Conservation (phyloP, 1,140 invertebrate species). For the Heliconius hewitsoni region DNA sequence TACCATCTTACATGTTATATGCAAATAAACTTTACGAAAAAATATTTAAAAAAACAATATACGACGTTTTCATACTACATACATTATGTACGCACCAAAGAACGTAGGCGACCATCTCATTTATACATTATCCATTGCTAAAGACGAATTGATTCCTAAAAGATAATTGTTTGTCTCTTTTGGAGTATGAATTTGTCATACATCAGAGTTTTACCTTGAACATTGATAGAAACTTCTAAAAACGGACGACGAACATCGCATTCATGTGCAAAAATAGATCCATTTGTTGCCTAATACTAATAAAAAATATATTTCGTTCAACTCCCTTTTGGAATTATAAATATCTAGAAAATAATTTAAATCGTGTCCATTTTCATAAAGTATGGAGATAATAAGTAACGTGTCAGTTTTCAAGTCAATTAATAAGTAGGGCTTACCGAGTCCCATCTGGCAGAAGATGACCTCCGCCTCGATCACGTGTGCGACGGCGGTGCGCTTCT, state of each 20-base stretch:
- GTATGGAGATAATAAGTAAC: background rate
- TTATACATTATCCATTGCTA: conserved; percentile 1
- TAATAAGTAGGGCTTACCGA: conserved; percentile 80
- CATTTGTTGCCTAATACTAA: background rate
- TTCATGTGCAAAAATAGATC: background rate
- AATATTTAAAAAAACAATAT: background rate
- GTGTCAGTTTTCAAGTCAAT: background rate
- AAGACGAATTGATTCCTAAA: background rate
- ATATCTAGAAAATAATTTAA: background rate
- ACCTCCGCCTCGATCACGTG: conserved; percentile 84
- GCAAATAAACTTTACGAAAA: no score
- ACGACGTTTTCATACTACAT: background rate
- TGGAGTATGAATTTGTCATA: background rate
- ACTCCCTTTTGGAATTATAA: background rate
- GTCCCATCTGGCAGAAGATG: conserved; percentile 85
- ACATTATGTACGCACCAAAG: background rate
- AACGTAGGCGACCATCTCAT: background rate
- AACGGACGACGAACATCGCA: background rate
- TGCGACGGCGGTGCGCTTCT: conserved; percentile 53
- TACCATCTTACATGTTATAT: background rate
- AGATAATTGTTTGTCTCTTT: background rate
- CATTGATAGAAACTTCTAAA: background rate
- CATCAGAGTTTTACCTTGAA: background rate
- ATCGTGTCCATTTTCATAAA: background rate
- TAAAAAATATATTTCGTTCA: background rate